A percentile compares a stretch with the other conserved stretches of the same genome.
These are phyloP conservation scores for Arrhopalites spinosus DNA, from an alignment of 2,888 invertebrate species.

Conservation along the genomic window DNA sequence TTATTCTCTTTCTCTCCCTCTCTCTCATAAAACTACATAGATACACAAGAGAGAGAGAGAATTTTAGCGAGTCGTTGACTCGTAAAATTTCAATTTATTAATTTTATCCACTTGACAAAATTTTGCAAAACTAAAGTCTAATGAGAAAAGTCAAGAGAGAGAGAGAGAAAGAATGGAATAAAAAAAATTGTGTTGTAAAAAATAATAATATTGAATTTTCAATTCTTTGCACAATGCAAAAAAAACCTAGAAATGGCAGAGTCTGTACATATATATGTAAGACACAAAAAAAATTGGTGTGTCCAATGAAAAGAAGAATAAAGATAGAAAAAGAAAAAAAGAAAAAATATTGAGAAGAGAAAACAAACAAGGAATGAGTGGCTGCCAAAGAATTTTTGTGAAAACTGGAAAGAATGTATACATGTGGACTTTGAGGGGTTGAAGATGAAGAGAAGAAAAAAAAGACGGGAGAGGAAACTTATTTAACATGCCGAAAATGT, in stretches of 20 bases:
- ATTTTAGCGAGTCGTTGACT: too few relatives aligned
- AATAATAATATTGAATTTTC: not conserved
- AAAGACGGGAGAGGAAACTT: not conserved
- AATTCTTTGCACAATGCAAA: not conserved
- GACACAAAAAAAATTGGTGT: too few relatives aligned
- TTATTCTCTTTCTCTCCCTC: not conserved
- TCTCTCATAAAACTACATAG: not conserved
- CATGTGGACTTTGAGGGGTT: too few relatives aligned
- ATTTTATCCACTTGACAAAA: too few relatives aligned
- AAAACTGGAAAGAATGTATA: not conserved
- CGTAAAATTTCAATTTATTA: too few relatives aligned
- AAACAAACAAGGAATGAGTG: not conserved
- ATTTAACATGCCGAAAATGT: conserved; percentile 29
- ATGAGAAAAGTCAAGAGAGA: not conserved
- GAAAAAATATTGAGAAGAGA: not conserved
- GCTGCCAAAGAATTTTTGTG: too few relatives aligned
- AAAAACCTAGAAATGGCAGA: not conserved
- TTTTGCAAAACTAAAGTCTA: not conserved
- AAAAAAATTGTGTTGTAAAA: not conserved
- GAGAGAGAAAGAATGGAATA: not conserved
- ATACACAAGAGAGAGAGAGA: not conserved
- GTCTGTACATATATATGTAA: too few relatives aligned
- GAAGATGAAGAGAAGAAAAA: not conserved
- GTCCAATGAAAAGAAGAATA: too few relatives aligned
- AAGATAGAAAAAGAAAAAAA: too few relatives aligned